Conservation (phyloP, 2,888 invertebrate genomes). For the Ormyrus pomaceus region DNA sequence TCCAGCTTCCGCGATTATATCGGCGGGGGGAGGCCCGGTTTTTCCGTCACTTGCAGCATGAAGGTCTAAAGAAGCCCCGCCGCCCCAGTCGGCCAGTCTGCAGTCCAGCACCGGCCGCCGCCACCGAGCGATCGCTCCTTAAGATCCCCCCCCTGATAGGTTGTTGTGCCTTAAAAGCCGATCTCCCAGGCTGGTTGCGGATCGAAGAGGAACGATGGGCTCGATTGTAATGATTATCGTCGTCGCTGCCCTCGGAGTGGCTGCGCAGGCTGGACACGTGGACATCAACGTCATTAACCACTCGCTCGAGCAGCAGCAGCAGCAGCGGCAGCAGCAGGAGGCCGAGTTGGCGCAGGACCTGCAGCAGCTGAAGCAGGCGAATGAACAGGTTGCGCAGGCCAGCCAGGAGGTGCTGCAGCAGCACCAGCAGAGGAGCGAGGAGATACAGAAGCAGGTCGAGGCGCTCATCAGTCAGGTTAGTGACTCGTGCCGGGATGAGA, state of each 20-base stretch:
- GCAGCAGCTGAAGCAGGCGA: not conserved
- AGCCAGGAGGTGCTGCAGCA: not conserved
- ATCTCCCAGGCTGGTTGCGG: not conserved
- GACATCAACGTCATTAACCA: not conserved
- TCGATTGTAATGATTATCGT: not conserved
- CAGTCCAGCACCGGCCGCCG: conserved; percentile 6
- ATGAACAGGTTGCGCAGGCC: too few relatives aligned
- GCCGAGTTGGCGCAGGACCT: not conserved
- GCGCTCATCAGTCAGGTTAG: conserved; percentile 22
- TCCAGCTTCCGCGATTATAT: too few relatives aligned
- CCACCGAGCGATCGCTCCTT: not conserved
- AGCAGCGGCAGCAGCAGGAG: not conserved
- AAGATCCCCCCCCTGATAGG: too few relatives aligned
- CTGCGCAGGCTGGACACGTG: not conserved
- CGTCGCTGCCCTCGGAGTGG: not conserved
- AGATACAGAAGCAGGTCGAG: conserved; percentile 3
- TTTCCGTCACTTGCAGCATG: not conserved
- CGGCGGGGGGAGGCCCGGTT: too few relatives aligned
- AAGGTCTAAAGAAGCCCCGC: conserved; percentile 11
- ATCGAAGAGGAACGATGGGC: not conserved
- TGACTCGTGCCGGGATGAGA: not conserved
- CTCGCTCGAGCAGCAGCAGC: conserved; percentile 1
- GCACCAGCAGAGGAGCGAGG: conserved; percentile 4
- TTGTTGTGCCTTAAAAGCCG: too few relatives aligned
- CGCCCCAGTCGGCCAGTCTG: not conserved